Conservation (phyloP, 1,140 invertebrate genomes). For the Solenopsis invicta region DNA sequence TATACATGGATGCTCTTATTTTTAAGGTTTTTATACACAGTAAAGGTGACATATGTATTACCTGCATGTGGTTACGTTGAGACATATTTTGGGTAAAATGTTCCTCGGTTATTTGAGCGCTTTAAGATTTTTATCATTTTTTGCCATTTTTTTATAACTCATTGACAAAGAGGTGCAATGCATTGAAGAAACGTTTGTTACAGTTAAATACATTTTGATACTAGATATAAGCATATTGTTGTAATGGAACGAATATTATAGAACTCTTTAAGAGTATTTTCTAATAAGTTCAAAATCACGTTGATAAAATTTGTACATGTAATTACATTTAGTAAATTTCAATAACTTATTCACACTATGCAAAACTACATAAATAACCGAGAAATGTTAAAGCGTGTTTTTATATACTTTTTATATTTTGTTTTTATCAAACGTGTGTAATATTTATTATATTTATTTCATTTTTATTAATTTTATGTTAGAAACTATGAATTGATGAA, state of each 20-base stretch:
- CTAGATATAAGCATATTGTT: background rate
- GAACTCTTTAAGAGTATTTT: background rate
- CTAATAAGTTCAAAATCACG: background rate
- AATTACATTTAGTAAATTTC: background rate
- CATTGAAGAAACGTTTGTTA: background rate
- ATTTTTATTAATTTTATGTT: no score
- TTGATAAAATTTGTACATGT: background rate
- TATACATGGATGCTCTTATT: slow-evolving; percentile 53
- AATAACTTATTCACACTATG: background rate
- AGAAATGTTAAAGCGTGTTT: slow-evolving; percentile 19
- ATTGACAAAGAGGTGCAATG: background rate
- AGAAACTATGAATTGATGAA: no score
- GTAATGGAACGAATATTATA: background rate
- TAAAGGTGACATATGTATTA: slow-evolving; percentile 33
- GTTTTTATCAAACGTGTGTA: no score
- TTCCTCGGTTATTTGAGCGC: slow-evolving; percentile 8
- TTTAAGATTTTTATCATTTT: background rate
- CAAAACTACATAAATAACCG: background rate
- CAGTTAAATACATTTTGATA: slow-evolving; percentile 21
- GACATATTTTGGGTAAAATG: background rate
- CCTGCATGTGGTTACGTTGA: slow-evolving; percentile 47
- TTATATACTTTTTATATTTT: no score
- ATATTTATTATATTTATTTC: no score
- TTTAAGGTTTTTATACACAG: slow-evolving; percentile 56
- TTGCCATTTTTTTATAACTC: slow-evolving; percentile 34